Evolutionary conservation across 2,113 vertebrate species (phyloP).

Genomic region (Ploceus nigricollis): DNA sequence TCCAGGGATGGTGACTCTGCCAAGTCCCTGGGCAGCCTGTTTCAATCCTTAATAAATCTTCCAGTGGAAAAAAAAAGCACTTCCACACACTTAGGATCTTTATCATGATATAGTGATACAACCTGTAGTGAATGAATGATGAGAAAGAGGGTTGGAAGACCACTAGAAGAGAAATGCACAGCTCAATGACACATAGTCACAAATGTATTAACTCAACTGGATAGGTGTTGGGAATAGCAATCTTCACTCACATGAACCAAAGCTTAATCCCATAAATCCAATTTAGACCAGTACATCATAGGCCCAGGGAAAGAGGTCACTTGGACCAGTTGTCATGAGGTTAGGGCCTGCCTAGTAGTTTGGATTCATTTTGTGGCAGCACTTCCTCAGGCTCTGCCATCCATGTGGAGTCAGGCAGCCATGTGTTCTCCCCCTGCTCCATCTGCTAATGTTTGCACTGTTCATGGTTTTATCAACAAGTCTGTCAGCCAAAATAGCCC

Average conservation of each 20-base stretch:
- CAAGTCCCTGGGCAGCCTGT: not conserved
- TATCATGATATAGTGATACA: not conserved
- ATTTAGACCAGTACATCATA: not conserved
- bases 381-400: not conserved
- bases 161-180: not conserved
- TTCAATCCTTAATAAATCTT: not conserved
- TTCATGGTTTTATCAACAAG: not conserved
- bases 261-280: not conserved
- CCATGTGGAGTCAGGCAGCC: rapidly evolving
- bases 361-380: not conserved
- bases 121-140: not conserved
- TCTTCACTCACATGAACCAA: not conserved
- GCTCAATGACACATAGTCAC: not conserved
- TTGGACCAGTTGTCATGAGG: not conserved
- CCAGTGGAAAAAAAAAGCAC: not conserved
- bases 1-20: not conserved
- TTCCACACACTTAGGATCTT: not conserved
- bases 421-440: not conserved
- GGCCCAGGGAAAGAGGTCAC: not conserved
- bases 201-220: not conserved
- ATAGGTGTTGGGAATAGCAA: not conserved
- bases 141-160: not conserved
- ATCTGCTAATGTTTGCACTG: rapidly evolving
- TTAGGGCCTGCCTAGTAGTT: not conserved
- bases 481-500: not conserved